Evolutionary conservation across 2,797 vertebrate species (phyloP), one percentile per base, ranked within the genome.

Genomic region (Lateolabrax maculatus): DNA sequence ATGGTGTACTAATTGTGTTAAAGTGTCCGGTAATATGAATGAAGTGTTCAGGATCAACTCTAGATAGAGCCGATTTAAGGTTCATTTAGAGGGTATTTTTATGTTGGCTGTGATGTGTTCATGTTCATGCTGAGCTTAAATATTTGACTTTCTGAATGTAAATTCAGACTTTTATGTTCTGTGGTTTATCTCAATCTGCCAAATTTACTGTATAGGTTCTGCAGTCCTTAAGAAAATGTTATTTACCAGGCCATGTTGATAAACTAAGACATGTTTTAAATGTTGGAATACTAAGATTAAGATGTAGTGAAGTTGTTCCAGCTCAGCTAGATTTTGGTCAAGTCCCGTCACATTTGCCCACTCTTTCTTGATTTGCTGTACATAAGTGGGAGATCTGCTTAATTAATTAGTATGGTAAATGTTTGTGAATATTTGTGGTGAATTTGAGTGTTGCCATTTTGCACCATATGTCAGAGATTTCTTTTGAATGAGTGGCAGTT

Each of bases 391-490:
- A 52, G n/a, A 68, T 55, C 29, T 81, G 41, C 43, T 56, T 56
- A 71, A 66, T 49, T 2, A 89, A 67, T 64, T 67, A 56, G 37
- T 79, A 69, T 79, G 80, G 34, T 90, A 74, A 81, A 55, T 87
- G 62, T 90, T 70, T 83, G 79, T 81, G 60, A 81, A 69, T 75
- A 13, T 81, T 60, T 23, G 62, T 89, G 63, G 46, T 81, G 76
- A 71, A 75, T 79, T 53, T 85, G 70, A 85, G 70, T 83, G 68
- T 91, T 86, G 77, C 78, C 58, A 77, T 89, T 91, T 89, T 91
- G 83, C 84, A 89, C 81, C 44, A 25, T 53, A 61, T 69, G 23
- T 85, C 6, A 74, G 64, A 69, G 41, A 31, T 86, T 84, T 60
- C 12, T 41, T 80, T 66, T 70, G 46, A 84, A 41, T 55, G 69